Conservation (phyloP, 1,140 invertebrate species). For the Trachelipus rathkii region DNA sequence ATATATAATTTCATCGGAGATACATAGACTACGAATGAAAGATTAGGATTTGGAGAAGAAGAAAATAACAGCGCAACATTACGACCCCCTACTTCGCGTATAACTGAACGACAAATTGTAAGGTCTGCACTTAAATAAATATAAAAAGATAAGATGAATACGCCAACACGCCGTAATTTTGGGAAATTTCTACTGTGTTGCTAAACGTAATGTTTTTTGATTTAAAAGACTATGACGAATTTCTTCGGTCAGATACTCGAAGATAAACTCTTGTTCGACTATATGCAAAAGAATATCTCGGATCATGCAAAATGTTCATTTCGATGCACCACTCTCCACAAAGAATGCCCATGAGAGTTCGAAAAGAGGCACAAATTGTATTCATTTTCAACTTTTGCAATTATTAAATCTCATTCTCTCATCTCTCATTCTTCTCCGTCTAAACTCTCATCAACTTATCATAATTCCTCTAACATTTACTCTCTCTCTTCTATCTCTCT, state of each 20-base stretch:
- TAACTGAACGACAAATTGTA: slow-evolving; percentile 13
- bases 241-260: not conserved
- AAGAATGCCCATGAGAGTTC: no score
- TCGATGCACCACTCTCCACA: no score
- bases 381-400: no score
- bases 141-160: not conserved
- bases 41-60: not conserved
- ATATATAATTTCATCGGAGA: not conserved
- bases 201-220: not conserved
- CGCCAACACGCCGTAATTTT: not conserved
- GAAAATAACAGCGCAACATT: not conserved
- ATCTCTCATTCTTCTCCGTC: no score
- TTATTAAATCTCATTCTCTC: no score
- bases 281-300: no score
- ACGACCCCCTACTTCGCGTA: not conserved
- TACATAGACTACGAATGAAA: not conserved
- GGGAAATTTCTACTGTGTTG: slow-evolving; percentile 1
- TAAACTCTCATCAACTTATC: no score
- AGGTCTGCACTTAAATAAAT: not conserved
- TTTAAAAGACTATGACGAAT: not conserved
- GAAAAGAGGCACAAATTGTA: no score
- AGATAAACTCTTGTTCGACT: not conserved
- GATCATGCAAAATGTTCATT: no score
- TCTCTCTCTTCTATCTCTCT: no score
- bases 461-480: no score